These are phyloP conservation scores for Drosophila cardini DNA, from an alignment of 1,140 invertebrate genomes.

Conservation along the genomic window DNA sequence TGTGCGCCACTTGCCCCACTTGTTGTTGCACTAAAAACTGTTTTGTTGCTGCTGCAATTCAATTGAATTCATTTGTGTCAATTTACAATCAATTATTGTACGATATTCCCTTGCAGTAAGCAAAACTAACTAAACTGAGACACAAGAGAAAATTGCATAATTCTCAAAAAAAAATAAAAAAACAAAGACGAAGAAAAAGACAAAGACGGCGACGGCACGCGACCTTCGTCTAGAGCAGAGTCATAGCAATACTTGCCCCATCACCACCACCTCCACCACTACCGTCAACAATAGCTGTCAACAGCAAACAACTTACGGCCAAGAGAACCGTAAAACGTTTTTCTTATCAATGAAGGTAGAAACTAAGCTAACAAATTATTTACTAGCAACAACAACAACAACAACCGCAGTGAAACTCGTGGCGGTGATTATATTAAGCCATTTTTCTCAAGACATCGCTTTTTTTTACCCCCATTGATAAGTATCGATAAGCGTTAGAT, in stretches of 20 bases:
- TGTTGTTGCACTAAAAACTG: neutral
- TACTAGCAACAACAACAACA: conserved; percentile 14
- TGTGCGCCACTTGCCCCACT: conserved; percentile 19
- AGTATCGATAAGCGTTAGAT: conserved; percentile 38
- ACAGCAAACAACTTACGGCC: conserved; percentile 19
- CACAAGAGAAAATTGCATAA: conserved; percentile 73
- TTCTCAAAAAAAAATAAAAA: conserved; percentile 26
- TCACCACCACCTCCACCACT: neutral
- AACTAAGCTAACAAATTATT: conserved; percentile 40
- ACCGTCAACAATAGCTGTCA: conserved; percentile 18
- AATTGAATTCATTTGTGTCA: conserved; percentile 82
- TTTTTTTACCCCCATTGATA: conserved; percentile 41
- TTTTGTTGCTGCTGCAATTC: conserved; percentile 63
- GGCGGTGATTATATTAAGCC: conserved; percentile 31
- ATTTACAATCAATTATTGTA: conserved; percentile 74
- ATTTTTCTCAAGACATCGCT: conserved; percentile 30
- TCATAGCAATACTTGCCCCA: neutral
- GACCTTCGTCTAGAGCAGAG: conserved; percentile 58
- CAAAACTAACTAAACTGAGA: neutral
- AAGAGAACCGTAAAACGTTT: conserved; percentile 44
- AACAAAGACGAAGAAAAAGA: conserved; percentile 17
- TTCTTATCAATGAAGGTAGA: conserved; percentile 48
- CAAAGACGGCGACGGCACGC: conserved; percentile 58
- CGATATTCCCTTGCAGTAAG: conserved; percentile 29
- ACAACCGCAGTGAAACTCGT: neutral